Percentiles rank a stretch among this genome's conserved stretches.
Conservation (phyloP, 2,797 vertebrate genomes). For the Arctocebus calabarensis region DNA sequence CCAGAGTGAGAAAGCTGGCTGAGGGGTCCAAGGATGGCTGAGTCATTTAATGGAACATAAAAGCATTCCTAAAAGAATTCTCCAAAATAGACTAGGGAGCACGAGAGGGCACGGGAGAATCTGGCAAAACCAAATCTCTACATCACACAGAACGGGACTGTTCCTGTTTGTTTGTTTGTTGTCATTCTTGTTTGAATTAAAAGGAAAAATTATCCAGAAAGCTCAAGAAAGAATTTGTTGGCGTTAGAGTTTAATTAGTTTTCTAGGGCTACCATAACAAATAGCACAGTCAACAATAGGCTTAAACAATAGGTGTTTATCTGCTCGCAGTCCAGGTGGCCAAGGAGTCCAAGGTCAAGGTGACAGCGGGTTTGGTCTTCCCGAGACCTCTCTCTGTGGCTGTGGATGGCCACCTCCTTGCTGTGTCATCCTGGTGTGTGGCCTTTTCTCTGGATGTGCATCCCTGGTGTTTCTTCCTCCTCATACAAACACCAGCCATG, state of each 20-base stretch:
- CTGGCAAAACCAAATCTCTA: background rate
- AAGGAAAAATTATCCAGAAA: background rate
- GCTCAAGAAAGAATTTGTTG: background rate
- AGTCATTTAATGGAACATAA: background rate
- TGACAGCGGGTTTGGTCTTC: background rate
- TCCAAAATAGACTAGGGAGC: background rate
- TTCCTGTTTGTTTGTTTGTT: background rate
- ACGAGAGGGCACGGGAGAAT: background rate
- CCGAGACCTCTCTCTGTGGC: background rate
- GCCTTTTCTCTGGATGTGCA: background rate
- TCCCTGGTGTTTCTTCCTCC: background rate
- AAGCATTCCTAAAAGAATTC: slow-evolving; percentile 6
- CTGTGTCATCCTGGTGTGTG: background rate
- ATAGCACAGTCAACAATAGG: background rate
- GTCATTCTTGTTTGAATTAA: background rate
- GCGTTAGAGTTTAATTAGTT: background rate
- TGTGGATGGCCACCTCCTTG: fast-evolving
- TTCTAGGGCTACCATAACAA: background rate
- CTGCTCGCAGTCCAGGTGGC: background rate
- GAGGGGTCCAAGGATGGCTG: background rate
- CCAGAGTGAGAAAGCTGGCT: background rate
- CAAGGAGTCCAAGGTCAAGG: background rate
- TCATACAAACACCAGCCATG: background rate
- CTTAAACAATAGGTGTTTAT: background rate
- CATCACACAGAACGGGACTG: background rate